Evolutionary conservation across 2,888 invertebrate species (phyloP).

Genomic region (Coronaproctus castanopsis): DNA sequence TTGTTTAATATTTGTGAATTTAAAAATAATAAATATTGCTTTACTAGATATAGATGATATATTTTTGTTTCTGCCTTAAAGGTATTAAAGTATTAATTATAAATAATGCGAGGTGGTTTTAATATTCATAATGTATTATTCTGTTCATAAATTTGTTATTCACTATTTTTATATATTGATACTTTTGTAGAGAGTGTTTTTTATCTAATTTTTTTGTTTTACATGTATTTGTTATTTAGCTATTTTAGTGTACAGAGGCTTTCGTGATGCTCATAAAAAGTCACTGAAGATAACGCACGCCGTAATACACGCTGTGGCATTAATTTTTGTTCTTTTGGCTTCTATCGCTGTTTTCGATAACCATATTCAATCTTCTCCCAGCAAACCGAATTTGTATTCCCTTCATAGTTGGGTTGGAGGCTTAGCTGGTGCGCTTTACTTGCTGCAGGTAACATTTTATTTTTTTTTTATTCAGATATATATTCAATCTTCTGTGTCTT

Average conservation of each 20-base stretch:
- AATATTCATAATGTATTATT: no score
- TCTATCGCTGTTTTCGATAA: conserved; percentile 63
- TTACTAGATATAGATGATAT: no score
- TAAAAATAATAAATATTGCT: no score
- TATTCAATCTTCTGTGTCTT: background rate
- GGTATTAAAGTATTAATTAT: no score
- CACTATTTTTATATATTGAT: no score
- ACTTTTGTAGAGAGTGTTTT: no score
- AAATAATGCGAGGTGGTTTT: no score
- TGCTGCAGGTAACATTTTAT: conserved; percentile 37
- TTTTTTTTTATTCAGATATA: background rate
- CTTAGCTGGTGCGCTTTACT: conserved; percentile 47
- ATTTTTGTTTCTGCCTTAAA: no score
- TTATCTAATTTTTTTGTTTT: no score
- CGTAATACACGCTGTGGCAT: conserved; percentile 38
- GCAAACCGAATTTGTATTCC: conserved; percentile 48
- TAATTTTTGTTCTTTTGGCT: conserved; percentile 43
- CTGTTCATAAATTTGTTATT: no score
- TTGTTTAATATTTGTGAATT: no score
- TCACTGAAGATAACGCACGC: conserved; percentile 56
- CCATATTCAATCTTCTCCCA: conserved; percentile 39
- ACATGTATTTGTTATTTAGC: conserved; percentile 39
- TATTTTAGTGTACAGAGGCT: conserved; percentile 58
- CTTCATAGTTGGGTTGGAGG: conserved; percentile 68
- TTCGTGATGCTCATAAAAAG: conserved; percentile 48